Evolutionary conservation across 2,113 vertebrate species (phyloP).

Genomic region (Callocephalon fimbriatum): DNA sequence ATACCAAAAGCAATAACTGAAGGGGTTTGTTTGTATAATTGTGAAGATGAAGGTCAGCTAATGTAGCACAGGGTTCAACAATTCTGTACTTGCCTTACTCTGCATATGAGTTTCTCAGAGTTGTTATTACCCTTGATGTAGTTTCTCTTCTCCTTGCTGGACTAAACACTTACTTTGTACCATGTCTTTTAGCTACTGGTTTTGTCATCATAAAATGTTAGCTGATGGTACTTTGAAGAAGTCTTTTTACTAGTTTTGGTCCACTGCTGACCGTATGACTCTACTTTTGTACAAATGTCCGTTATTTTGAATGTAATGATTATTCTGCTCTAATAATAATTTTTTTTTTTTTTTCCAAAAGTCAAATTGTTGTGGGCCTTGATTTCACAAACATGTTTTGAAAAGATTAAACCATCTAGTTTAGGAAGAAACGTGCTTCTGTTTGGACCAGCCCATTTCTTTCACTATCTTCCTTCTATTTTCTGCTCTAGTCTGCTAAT

Average conservation of each 20-base stretch:
- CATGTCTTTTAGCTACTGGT: background rate
- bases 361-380: slow-evolving; percentile 16
- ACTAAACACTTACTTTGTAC: slow-evolving; percentile 37
- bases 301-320: slow-evolving; percentile 62
- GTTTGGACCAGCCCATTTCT: background rate
- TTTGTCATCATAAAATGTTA: slow-evolving; percentile 37
- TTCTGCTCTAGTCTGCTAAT: background rate
- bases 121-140: slow-evolving; percentile 18
- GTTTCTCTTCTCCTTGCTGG: background rate
- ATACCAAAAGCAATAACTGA: slow-evolving; percentile 48
- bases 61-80: slow-evolving; percentile 57
- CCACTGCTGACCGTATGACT: slow-evolving; percentile 44
- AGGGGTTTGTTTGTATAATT: slow-evolving; percentile 65
- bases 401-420: background rate
- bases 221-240: slow-evolving; percentile 8
- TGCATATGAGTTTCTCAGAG: slow-evolving; percentile 4
- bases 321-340: slow-evolving; percentile 51
- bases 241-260: slow-evolving; percentile 61
- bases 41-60: slow-evolving; percentile 70
- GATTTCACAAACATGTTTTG: background rate
- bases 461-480: background rate
- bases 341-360: slow-evolving; percentile 46
- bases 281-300: slow-evolving; percentile 61
- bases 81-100: slow-evolving; percentile 44
- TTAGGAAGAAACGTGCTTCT: background rate